phyloP scores from a whole-genome alignment of 2,888 invertebrate species.

The Argynnis bischoffii region DNA sequence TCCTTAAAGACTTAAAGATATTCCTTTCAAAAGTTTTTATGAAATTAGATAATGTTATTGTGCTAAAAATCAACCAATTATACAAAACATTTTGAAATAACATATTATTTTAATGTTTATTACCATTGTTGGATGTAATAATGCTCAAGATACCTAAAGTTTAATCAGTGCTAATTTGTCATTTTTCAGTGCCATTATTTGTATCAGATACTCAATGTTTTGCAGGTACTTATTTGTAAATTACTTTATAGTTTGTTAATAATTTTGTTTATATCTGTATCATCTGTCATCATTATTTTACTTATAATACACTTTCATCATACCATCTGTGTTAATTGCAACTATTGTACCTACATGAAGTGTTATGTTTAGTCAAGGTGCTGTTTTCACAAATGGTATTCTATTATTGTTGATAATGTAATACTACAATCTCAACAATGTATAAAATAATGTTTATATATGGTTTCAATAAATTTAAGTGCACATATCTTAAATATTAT shows the following conservation, averaged over 20 bases:
- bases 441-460: slow-evolving; percentile 39
- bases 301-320: slow-evolving; percentile 5
- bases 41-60: background rate
- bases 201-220: slow-evolving; percentile 28
- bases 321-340: slow-evolving; percentile 29
- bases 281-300: slow-evolving; percentile 14
- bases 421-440: slow-evolving; percentile 31
- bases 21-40: slow-evolving; percentile 1
- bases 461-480: slow-evolving; percentile 69
- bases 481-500: slow-evolving; percentile 55
- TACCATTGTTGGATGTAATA: background rate
- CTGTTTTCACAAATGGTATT: slow-evolving; percentile 35
- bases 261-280: slow-evolving; percentile 3
- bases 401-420: slow-evolving; percentile 31
- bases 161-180: slow-evolving; percentile 7
- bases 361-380: slow-evolving; percentile 25
- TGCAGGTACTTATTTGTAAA: slow-evolving; percentile 20
- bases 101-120: background rate
- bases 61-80: background rate
- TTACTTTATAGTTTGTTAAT: slow-evolving; percentile 10
- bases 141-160: slow-evolving; percentile 20
- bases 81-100: no score
- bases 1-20: slow-evolving; percentile 2
- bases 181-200: slow-evolving; percentile 31
- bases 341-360: slow-evolving; percentile 23